Conservation (phyloP, 1,140 invertebrate genomes). For the Odontomachus brunneus region DNA sequence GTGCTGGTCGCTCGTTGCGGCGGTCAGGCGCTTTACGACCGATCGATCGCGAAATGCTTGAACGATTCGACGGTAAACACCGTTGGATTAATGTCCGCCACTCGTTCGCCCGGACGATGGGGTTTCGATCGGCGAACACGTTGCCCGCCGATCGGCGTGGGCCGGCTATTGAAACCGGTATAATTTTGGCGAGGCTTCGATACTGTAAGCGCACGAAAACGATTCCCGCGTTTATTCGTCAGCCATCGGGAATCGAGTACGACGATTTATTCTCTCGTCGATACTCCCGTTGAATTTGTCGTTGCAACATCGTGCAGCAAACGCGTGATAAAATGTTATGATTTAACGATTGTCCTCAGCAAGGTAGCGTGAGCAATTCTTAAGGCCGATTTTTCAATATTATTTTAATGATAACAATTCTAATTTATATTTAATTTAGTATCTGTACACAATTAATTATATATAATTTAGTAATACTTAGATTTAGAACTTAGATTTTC, state of each 20-base stretch:
- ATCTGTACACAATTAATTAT: no score
- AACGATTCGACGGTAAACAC: slow-evolving; percentile 71
- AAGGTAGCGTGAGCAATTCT: no score
- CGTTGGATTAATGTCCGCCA: slow-evolving; percentile 60
- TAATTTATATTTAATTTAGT: no score
- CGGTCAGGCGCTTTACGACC: slow-evolving; percentile 67
- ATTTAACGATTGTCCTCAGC: no score
- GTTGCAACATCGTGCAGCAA: no score
- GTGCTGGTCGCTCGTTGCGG: slow-evolving; percentile 58
- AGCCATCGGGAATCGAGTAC: neutral
- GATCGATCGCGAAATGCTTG: slow-evolving; percentile 73
- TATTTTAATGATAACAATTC: no score
- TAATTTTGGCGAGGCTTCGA: neutral
- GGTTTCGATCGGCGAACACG: slow-evolving; percentile 25
- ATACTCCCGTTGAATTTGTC: no score
- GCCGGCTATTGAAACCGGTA: neutral
- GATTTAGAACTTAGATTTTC: no score
- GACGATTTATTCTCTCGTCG: neutral
- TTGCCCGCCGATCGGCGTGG: no score
- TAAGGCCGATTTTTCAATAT: no score
- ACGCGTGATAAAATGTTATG: no score
- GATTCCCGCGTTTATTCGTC: neutral
- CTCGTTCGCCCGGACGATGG: neutral
- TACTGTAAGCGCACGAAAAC: slow-evolving; percentile 5
- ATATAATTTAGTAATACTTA: no score